Base-by-base conservation (phyloP, 2,888 invertebrate genomes). In the Tiliacea aurago region DNA sequence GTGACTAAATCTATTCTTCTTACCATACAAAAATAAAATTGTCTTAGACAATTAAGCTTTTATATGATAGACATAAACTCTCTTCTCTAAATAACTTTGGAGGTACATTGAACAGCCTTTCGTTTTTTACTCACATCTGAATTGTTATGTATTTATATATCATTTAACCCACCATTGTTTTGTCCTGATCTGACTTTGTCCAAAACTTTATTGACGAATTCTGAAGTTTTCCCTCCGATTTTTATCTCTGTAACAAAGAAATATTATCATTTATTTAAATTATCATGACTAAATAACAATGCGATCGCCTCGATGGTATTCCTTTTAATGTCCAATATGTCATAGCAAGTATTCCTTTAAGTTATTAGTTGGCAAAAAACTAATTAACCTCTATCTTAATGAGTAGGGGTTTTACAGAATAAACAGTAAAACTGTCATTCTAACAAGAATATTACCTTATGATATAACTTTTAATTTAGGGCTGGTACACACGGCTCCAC, bases 201-300 rank as follows among this genome's bases (percentile, higher is more conserved):
- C 94, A 99, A 96, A 76, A 99, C 98, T 95, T 97, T 98, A 94
- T 99, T 99, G 56, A 99, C 99, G 94, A 98, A 99, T 88, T 99
- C 99, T 18, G 99, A 99, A 64, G 99, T 98, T 88, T 98, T 97
- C 69, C 99, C 99, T 67, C 99, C 99, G 91, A 99, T 98, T 96
- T 97, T 98, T 69, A 98, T 95, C 95, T 98, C 99, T 98, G 97
- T 71, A 97, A 96, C 71, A 86, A 84, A 75, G 4, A 37, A 49
- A 62, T 53, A 49, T 68, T 37, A 43, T 68, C n/a, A 51, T 69
- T 23, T 68, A 68, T 13, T 33, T 20, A 75, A 37, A 73, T 73
- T 45, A 28, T 65, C 18, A 64, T 33, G 15, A 59, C 7, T 49
- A 23, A 7, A 13, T 47, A 41, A 28, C 13, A 74, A 55, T 55